These are phyloP conservation scores for Anastrepha obliqua DNA, from an alignment of 1,140 invertebrate genomes.

Conservation along the genomic window DNA sequence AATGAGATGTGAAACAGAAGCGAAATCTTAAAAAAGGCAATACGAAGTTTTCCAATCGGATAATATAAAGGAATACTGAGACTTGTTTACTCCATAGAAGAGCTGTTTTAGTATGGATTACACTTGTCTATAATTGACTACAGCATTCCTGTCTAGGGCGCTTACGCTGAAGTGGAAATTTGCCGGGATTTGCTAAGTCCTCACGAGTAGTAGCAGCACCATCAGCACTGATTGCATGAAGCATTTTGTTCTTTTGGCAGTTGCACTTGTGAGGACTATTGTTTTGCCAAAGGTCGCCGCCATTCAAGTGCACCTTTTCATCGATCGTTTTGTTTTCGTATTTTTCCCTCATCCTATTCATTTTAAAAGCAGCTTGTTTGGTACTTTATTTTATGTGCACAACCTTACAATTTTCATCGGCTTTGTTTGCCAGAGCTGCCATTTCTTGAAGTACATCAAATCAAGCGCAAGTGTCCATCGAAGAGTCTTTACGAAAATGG, in stretches of 20 bases:
- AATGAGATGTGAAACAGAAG: neutral
- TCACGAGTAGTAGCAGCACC: neutral
- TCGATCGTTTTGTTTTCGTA: neutral
- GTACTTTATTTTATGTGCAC: neutral
- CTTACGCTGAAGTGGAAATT: constrained; percentile 39
- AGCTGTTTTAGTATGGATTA: neutral
- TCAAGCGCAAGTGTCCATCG: neutral
- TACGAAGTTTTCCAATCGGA: neutral
- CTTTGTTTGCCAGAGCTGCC: neutral
- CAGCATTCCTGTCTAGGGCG: neutral
- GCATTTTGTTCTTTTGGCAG: constrained; percentile 32
- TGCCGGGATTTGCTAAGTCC: neutral
- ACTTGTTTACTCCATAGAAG: neutral
- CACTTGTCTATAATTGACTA: neutral
- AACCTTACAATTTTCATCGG: neutral
- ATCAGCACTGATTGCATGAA: neutral
- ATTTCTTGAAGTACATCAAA: neutral
- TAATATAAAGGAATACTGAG: neutral
- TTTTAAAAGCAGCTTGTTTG: neutral
- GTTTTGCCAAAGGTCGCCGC: constrained; percentile 9
- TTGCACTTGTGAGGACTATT: neutral
- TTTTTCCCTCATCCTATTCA: neutral
- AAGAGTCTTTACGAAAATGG: neutral
- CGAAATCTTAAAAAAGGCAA: neutral
- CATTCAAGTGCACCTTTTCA: constrained; percentile 16